Percentiles rank a stretch among this genome's conserved stretches.
Evolutionary conservation across 1,140 invertebrate species (phyloP).

Genomic region (Delia radicum): DNA sequence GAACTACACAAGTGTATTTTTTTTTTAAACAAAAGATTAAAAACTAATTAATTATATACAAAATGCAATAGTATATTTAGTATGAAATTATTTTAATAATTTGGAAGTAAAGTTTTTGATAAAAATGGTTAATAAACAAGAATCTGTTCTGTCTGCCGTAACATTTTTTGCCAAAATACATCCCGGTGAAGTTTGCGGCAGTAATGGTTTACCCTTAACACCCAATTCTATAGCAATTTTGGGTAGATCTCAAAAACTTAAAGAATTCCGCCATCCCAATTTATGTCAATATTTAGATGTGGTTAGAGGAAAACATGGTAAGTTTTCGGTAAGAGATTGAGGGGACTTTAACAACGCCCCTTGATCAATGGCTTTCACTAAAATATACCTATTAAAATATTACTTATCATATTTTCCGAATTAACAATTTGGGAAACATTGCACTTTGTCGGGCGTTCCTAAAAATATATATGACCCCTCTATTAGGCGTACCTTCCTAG

Average conservation of each 20-base stretch:
- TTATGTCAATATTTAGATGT: conserved; percentile 90
- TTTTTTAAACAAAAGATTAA: neutral
- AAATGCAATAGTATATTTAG: too few species aligned
- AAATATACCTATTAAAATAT: too few species aligned
- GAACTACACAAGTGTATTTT: too few species aligned
- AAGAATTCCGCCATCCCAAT: conserved; percentile 76
- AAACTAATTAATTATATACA: neutral
- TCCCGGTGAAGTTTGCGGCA: conserved; percentile 88
- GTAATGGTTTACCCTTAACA: conserved; percentile 91
- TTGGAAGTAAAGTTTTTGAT: neutral
- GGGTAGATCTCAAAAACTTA: conserved; percentile 82
- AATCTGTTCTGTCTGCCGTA: conserved; percentile 68
- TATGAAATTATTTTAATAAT: neutral
- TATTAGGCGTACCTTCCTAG: too few species aligned
- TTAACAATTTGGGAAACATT: too few species aligned
- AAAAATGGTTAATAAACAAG: conserved; percentile 19
- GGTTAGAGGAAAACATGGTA: conserved; percentile 92
- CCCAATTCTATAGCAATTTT: conserved; percentile 94
- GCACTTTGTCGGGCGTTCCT: too few species aligned
- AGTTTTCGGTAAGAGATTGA: conserved; percentile 33
- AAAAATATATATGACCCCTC: too few species aligned
- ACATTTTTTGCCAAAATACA: conserved; percentile 90
- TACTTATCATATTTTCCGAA: too few species aligned
- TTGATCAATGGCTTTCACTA: conserved; percentile 1
- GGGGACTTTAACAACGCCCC: neutral